phyloP scores from a whole-genome alignment of 2,797 vertebrate genomes.

The Rousettus madagascariensis region DNA sequence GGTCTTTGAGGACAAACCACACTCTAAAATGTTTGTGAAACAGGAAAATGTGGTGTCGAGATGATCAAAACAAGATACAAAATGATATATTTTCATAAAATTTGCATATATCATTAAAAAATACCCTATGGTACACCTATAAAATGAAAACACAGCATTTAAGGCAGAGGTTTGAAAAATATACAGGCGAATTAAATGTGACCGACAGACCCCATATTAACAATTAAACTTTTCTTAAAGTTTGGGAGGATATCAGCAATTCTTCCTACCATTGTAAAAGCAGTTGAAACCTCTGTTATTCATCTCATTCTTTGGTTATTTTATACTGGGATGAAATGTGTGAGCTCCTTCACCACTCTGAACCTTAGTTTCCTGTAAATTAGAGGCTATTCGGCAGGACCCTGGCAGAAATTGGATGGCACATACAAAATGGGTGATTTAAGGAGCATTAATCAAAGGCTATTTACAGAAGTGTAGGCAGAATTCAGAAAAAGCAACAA shows the following conservation, averaged over 20 bases:
- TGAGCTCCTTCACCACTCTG: background rate
- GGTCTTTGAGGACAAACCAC: conserved; percentile 80
- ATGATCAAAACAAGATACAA: conserved; percentile 83
- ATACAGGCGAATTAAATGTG: background rate
- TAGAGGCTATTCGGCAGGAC: background rate
- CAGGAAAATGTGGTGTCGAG: conserved; percentile 87
- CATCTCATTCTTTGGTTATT: background rate
- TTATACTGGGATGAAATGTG: conserved; percentile 24
- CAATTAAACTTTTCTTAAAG: background rate
- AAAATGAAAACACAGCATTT: background rate
- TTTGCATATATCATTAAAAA: conserved; percentile 76
- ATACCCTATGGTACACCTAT: background rate
- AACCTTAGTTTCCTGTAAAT: background rate
- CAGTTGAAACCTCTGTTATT: background rate
- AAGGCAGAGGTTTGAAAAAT: conserved; percentile 33
- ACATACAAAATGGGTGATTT: background rate
- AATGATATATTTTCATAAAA: conserved; percentile 80
- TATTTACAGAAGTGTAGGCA: background rate
- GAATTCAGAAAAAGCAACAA: background rate
- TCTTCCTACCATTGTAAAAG: background rate
- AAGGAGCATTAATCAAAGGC: background rate
- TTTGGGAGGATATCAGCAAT: conserved; percentile 3
- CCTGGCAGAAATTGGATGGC: background rate
- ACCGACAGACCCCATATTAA: background rate
- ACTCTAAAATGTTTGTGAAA: conserved; percentile 83